Base-by-base conservation (phyloP, 2,113 vertebrate genomes). In the Mormoops blainvillei region DNA sequence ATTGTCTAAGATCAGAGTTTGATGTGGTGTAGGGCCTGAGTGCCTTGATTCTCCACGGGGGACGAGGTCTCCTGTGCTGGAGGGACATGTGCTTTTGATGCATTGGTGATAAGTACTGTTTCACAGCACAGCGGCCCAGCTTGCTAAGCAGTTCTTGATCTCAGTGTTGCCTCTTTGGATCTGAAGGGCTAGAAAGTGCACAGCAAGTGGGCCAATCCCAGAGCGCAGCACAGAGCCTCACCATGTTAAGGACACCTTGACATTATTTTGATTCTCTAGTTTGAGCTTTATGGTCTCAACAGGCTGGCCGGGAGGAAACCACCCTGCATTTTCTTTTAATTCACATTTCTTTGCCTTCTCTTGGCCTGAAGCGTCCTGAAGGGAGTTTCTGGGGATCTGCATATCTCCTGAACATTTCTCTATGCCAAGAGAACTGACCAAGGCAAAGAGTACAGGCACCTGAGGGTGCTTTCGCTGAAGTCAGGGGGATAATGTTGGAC, bases 121-220 rank as follows among this genome's bases (percentile, higher is more conserved):
- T 54, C 20, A 5, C 8, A 24, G 70, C 58, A 38, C 5, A 15
- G 11, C 2, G 4, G n/a, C 56, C 18, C 19, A 5, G 31, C 38
- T 20, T 14, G 18, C 65, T 54, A 10, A 58, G 24, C 4, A 4
- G 43, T 71, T 78, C 31, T 87, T 20, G 8, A 2, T 52, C 10
- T 77, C 36, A 31, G n/a, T 3, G 1, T 54, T 13, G 4, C 22
- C 38, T 36, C 26, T 87, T 13, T 2, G 52, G 15, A 52, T n/a
- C 68, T 38, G 26, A 56, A 73, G 38, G 38, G 10, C 56, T 5
- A 8, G 31, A 2, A 63, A 14, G 24, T 43, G 22, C 41, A 41
- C 9, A 5, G n/a, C 0, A 33, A 68, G 83, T 19, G 1, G 2
- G 22, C 38, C 0, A 2, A 31, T 31, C 45, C 26, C 19, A 16